phyloP scores from a whole-genome alignment of 2,888 invertebrate genomes.

The Periphyllus acericola region DNA sequence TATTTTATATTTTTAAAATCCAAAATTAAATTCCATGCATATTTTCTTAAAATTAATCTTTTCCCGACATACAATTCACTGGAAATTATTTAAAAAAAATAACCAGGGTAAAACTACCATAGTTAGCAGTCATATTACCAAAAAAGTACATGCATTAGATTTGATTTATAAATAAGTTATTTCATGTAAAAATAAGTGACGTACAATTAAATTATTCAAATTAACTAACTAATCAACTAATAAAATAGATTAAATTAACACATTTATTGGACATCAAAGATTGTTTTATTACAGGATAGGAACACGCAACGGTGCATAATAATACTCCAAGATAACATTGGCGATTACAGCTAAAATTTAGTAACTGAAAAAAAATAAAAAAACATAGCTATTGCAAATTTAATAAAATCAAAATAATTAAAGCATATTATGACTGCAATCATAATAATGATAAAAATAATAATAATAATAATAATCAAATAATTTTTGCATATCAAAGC shows the following conservation, averaged over 20 bases:
- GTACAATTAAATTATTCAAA: background rate
- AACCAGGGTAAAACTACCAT: conserved; percentile 6
- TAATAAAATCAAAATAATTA: background rate
- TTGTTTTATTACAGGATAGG: conserved; percentile 22
- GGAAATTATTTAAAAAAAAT: conserved; percentile 1
- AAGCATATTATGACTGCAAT: conserved; percentile 10
- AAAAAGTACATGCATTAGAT: conserved; percentile 28
- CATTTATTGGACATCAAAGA: conserved; percentile 6
- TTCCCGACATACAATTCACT: background rate
- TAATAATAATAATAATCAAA: conserved; percentile 11
- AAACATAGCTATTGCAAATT: conserved; percentile 8
- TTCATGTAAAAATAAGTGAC: background rate
- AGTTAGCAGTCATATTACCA: conserved; percentile 15
- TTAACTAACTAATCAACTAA: conserved; percentile 15
- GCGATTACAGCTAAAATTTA: conserved; percentile 48
- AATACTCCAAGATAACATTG: conserved; percentile 42
- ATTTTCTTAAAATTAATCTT: conserved; percentile 18
- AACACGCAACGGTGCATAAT: conserved; percentile 15
- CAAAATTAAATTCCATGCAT: conserved; percentile 36
- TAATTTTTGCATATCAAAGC: background rate
- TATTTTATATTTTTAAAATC: background rate
- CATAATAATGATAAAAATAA: conserved; percentile 13
- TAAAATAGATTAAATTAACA: conserved; percentile 10
- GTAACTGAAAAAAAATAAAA: conserved; percentile 48
- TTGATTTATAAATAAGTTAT: background rate